Percentiles rank a stretch among this genome's conserved stretches.
Evolutionary conservation across 2,888 invertebrate species (phyloP).

Genomic region (Sabatieria punctata): DNA sequence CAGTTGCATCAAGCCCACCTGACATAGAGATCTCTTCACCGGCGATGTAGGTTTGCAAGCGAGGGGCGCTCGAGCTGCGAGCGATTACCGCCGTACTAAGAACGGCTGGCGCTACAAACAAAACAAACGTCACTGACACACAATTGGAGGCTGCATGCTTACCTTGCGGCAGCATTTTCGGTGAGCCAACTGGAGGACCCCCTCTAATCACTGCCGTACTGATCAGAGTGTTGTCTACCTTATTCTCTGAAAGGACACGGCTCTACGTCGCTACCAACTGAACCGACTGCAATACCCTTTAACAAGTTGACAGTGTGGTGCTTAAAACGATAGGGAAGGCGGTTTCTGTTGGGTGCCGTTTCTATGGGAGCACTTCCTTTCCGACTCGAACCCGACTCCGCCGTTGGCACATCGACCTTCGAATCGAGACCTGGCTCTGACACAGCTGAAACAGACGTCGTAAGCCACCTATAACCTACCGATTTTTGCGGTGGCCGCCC

Average conservation of each 20-base stretch:
- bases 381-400: too few species aligned
- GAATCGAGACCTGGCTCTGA: too few species aligned
- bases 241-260: too few species aligned
- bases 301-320: constrained; percentile 30
- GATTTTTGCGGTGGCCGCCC: too few species aligned
- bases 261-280: constrained; percentile 15
- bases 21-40: constrained; percentile 21
- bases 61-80: constrained; percentile 32
- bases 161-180: too few species aligned
- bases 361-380: too few species aligned
- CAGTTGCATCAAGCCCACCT: constrained; percentile 11
- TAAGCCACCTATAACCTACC: too few species aligned
- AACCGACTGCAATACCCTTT: constrained; percentile 24
- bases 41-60: constrained; percentile 27
- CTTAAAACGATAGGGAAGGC: constrained; percentile 29
- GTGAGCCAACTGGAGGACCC: constrained; percentile 13
- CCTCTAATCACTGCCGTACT: constrained; percentile 91
- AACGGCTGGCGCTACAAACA: constrained; percentile 19
- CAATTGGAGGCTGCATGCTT: too few species aligned
- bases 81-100: constrained; percentile 33
- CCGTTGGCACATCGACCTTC: too few species aligned
- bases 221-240: constrained; percentile 55
- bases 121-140: neutral
- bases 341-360: too few species aligned
- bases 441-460: too few species aligned